Base-by-base conservation (phyloP, 2,888 invertebrate genomes). In the Isotomurus palustris region DNA sequence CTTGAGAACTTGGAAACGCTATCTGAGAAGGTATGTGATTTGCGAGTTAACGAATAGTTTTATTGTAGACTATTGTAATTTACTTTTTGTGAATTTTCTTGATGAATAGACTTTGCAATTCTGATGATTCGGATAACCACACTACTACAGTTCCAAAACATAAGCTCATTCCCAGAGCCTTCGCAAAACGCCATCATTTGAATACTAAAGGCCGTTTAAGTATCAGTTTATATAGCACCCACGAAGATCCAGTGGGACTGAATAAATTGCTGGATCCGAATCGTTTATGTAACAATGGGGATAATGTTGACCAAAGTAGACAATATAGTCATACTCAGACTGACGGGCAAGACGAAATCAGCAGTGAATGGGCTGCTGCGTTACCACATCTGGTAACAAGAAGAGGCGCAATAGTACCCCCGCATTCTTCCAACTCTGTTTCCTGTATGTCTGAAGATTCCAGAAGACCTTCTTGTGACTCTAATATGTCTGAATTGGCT, bases 351-450 rank as follows among this genome's bases (percentile, higher is more conserved):
- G 86, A 86, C 67, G 90, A 91, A 71, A 81, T 94, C 51, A 91
- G 91, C 55, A 91, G 93, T 1, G 88, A 91, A 0, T 94, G 92
- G 90, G 91, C 90, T 38, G 90, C 89, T 53, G 90, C 91, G 65
- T 78, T 95, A 63, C 93, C 93, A 0, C 86, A 90, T 67, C 82
- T 93, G 72, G 85, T 93, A 1, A 84, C 84, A 6, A 81, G 94
- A 2, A 81, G 94, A 71, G 89, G 88, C 71, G 94, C 91, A 0
- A 78, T 94, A 12, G 86, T 83, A 60, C 79, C 47, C 69, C 73
- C 43, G 72, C 76, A 27, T 71, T 72, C 40, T 64, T 74, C 44
- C 72, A 75, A 28, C 71, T 74, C 35, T 58, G 73, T 21, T 56
- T 66, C 65, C 8, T 70, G 64, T 41, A 60, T 66, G 28, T 66